A percentile compares a stretch with the other conserved stretches of the same genome.
Conservation (phyloP, 2,888 invertebrate species). For the Netelia fuscicornis region DNA sequence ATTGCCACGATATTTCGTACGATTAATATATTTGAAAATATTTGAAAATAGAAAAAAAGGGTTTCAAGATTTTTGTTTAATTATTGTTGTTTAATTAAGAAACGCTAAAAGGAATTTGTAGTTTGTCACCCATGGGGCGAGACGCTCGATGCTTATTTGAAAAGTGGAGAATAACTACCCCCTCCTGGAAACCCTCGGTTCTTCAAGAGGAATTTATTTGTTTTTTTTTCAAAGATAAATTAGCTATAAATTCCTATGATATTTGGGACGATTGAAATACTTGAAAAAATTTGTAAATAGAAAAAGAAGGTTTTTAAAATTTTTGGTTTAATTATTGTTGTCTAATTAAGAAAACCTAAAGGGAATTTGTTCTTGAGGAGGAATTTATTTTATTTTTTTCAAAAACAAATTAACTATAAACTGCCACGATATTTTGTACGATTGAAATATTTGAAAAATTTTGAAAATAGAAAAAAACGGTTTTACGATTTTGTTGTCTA, state of each 20-base stretch:
- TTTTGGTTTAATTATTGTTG: too few species aligned
- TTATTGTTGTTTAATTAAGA: conserved; percentile 10
- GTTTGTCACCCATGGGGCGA: conserved; percentile 77
- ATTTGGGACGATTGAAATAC: too few species aligned
- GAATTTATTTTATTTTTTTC: conserved; percentile 16
- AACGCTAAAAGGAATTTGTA: conserved; percentile 75
- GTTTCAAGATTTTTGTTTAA: too few species aligned
- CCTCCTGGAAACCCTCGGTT: neutral
- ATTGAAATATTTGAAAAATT: too few species aligned
- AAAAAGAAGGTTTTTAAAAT: too few species aligned
- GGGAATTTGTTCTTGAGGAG: conserved; percentile 74
- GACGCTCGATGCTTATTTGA: conserved; percentile 77
- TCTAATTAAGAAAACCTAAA: conserved; percentile 50
- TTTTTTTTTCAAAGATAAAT: neutral
- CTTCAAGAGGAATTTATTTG: neutral
- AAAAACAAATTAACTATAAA: neutral
- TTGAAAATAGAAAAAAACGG: neutral
- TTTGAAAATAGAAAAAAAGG: too few species aligned
- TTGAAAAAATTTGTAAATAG: too few species aligned
- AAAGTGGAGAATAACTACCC: conserved; percentile 64
- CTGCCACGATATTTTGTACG: neutral
- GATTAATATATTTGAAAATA: too few species aligned
- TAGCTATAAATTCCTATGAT: neutral
- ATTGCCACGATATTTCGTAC: neutral
- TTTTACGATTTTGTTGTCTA: neutral